Evolutionary conservation across 2,113 vertebrate species (phyloP).

Genomic region (Loxodonta africana): DNA sequence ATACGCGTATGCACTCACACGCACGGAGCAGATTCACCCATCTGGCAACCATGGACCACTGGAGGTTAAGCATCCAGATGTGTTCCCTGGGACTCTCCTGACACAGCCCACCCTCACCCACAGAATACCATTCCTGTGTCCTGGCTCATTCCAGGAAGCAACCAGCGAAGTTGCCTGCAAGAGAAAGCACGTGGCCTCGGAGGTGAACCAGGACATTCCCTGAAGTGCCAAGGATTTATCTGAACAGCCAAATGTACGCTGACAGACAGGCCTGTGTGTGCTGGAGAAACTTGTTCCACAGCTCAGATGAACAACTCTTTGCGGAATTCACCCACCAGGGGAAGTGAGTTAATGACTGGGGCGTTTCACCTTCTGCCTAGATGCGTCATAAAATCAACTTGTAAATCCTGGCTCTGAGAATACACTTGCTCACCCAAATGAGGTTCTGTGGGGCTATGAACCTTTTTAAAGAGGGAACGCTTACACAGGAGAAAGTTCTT

Average conservation of each 20-base stretch:
- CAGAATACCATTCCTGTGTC: constrained; percentile 20
- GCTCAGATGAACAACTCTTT: constrained; percentile 49
- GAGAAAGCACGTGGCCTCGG: constrained; percentile 67
- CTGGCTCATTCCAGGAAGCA: constrained; percentile 68
- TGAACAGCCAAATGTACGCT: constrained; percentile 56
- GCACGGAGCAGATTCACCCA: neutral
- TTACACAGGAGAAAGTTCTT: neutral
- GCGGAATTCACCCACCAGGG: constrained; percentile 71
- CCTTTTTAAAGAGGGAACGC: neutral
- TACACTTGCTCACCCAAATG: constrained; percentile 52
- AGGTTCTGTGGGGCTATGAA: constrained; percentile 11
- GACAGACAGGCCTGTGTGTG: constrained; percentile 76
- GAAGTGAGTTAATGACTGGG: constrained; percentile 77
- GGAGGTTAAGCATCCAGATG: neutral
- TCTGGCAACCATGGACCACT: neutral
- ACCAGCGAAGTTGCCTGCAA: constrained; percentile 38
- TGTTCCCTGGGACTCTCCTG: neutral
- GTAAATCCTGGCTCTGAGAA: constrained; percentile 53
- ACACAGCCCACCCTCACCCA: neutral
- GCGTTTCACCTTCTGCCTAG: constrained; percentile 68
- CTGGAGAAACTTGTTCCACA: constrained; percentile 51
- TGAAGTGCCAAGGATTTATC: constrained; percentile 69
- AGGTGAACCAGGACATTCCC: constrained; percentile 79
- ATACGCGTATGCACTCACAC: neutral
- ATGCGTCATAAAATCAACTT: constrained; percentile 71